These are phyloP conservation scores for Drosophila pseudoananassae DNA, from an alignment of 1,140 invertebrate genomes.

Conservation along the genomic window DNA sequence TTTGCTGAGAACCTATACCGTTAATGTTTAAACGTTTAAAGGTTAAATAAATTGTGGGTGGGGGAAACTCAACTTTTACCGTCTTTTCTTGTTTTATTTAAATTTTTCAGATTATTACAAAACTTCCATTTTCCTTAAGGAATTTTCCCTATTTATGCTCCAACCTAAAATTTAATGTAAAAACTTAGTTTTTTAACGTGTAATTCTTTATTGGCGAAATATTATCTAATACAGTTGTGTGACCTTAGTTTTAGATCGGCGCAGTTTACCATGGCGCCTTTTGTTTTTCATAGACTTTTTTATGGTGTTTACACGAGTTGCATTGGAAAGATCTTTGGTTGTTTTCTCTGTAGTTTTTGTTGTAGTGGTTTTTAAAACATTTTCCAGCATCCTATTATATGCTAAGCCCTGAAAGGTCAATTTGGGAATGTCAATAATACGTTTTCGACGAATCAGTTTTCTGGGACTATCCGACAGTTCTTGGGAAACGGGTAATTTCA, in stretches of 20 bases:
- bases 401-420: constrained; percentile 29
- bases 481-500: too few relatives aligned
- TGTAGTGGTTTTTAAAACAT: constrained; percentile 23
- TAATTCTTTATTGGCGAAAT: too few relatives aligned
- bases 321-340: neutral
- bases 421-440: constrained; percentile 32
- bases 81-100: too few relatives aligned
- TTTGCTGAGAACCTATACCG: too few relatives aligned
- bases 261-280: neutral
- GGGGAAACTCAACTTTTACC: too few relatives aligned
- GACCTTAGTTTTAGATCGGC: neutral
- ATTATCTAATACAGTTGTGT: neutral
- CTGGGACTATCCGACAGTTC: neutral
- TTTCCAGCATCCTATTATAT: constrained; percentile 14
- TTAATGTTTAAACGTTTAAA: too few relatives aligned
- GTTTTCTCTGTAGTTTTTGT: neutral
- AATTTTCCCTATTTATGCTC: too few relatives aligned
- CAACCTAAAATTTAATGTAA: too few relatives aligned
- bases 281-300: neutral
- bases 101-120: too few relatives aligned
- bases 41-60: too few relatives aligned
- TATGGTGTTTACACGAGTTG: neutral
- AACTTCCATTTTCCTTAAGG: too few relatives aligned
- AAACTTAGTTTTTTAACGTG: too few relatives aligned
- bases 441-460: neutral